Percentiles rank a stretch among this genome's conserved stretches.
Evolutionary conservation across 1,140 invertebrate species (phyloP).

Genomic region (Trachymyrmex septentrionalis): DNA sequence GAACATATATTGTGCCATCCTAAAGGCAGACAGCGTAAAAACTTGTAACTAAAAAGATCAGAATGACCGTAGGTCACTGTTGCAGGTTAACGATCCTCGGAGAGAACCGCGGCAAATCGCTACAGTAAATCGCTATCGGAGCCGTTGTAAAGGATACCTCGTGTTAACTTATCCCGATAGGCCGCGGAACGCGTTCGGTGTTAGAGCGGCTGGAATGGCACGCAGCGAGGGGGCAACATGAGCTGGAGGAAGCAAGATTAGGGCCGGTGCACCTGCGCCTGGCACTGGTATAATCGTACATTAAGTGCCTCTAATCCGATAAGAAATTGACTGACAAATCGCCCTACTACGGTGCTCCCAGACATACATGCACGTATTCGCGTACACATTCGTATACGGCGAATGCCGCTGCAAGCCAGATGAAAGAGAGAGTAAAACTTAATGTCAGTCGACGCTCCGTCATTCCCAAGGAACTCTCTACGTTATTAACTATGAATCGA

Average conservation of each 20-base stretch:
- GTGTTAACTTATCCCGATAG: constrained; percentile 65
- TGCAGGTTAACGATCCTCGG: constrained; percentile 48
- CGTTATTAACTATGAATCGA: constrained; percentile 33
- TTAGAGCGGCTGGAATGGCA: constrained; percentile 63
- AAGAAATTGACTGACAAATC: constrained; percentile 81
- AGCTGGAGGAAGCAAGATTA: constrained; percentile 67
- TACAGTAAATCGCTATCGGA: constrained; percentile 59
- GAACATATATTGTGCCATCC: neutral
- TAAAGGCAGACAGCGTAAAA: constrained; percentile 23
- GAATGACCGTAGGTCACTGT: constrained; percentile 32
- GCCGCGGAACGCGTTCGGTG: constrained; percentile 56
- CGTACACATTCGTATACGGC: constrained; percentile 5
- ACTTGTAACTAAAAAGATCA: constrained; percentile 38
- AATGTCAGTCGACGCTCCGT: constrained; percentile 71
- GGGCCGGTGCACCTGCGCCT: constrained; percentile 67
- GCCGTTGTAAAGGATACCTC: constrained; percentile 44
- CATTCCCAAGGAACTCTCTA: constrained; percentile 62
- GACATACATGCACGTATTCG: neutral
- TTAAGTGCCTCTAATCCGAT: constrained; percentile 77
- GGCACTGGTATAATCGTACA: constrained; percentile 70
- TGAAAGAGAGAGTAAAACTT: constrained; percentile 71
- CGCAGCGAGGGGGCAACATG: constrained; percentile 65
- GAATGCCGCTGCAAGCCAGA: constrained; percentile 19
- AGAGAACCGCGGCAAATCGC: constrained; percentile 57
- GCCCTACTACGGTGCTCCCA: constrained; percentile 66